Evolutionary conservation across 1,140 invertebrate species (phyloP).

Genomic region (Zaprionus davidi): DNA sequence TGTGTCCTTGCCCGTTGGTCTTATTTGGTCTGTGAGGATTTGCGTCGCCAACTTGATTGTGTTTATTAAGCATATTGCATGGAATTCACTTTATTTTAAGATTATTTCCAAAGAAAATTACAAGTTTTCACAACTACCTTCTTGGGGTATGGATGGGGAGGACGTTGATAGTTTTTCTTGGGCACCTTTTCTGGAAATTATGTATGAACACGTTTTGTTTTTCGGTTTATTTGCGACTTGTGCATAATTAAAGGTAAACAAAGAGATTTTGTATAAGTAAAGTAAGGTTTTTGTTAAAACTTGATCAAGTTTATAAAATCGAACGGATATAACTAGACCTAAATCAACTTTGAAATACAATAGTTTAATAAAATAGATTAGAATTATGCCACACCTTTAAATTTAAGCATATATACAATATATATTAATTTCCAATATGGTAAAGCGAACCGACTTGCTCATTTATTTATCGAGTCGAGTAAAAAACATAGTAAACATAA

Average conservation of each 20-base stretch:
- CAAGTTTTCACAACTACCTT: constrained; percentile 43
- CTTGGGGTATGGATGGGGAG: neutral
- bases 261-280: neutral
- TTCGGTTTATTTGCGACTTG: constrained; percentile 54
- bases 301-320: neutral
- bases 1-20: constrained; percentile 6
- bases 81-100: constrained; percentile 81
- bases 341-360: neutral
- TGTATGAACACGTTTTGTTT: constrained; percentile 73
- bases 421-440: no score
- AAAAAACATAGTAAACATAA: no score
- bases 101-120: constrained; percentile 81
- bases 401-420: no score
- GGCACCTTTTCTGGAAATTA: constrained; percentile 68
- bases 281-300: neutral
- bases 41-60: constrained; percentile 67
- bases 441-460: no score
- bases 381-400: no score
- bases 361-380: no score
- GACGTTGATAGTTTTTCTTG: constrained; percentile 55
- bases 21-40: constrained; percentile 27
- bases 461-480: no score
- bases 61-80: constrained; percentile 82
- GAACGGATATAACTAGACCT: neutral
- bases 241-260: constrained; percentile 20